These are phyloP conservation scores for Diceros bicornis DNA, from an alignment of 2,797 vertebrate species.

Conservation along the genomic window DNA sequence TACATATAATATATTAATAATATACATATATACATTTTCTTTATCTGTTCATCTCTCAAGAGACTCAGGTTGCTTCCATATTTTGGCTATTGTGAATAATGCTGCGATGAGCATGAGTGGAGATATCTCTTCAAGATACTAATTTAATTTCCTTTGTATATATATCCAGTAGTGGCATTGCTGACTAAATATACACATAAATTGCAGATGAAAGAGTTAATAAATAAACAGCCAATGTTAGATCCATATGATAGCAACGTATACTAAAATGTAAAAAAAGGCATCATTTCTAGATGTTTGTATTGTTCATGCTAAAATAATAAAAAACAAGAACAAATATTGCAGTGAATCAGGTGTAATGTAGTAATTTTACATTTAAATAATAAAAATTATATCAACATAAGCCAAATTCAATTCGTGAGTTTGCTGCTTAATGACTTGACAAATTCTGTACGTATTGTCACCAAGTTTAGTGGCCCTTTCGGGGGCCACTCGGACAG, in stretches of 20 bases:
- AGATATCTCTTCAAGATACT: too few species aligned
- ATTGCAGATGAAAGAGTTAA: background rate
- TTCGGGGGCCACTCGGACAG: too few species aligned
- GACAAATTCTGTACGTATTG: background rate
- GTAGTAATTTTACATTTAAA: background rate
- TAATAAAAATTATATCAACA: background rate
- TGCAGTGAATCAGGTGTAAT: background rate
- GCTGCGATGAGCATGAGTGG: too few species aligned
- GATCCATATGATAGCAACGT: background rate
- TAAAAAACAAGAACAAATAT: background rate
- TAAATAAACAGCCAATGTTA: background rate
- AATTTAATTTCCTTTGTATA: background rate
- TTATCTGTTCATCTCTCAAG: too few species aligned
- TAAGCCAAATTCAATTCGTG: background rate
- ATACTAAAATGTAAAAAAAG: background rate
- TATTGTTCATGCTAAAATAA: background rate
- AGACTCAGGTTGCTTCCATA: too few species aligned
- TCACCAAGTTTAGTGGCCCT: background rate
- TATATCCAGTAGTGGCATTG: background rate
- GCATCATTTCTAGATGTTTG: background rate
- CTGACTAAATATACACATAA: background rate
- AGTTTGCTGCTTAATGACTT: background rate
- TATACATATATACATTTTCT: too few species aligned
- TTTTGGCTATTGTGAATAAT: too few species aligned
- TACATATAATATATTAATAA: too few species aligned